phyloP scores from a whole-genome alignment of 92 coral and sea anemone species.

The Siderastrea siderea region DNA sequence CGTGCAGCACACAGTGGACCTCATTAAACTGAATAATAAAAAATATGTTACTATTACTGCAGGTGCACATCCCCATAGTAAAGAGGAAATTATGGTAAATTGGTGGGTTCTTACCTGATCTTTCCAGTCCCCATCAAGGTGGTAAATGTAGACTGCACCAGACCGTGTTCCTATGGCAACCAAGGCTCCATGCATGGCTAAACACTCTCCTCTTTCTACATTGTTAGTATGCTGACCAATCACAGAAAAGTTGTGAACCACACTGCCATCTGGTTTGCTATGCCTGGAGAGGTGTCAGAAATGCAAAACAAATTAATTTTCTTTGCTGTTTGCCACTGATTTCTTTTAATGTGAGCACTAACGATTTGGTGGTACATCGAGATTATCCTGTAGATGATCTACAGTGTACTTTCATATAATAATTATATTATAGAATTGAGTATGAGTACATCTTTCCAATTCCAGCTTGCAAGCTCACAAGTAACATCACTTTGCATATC shows the following conservation, averaged over 20 bases:
- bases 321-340: background rate
- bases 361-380: too few species aligned
- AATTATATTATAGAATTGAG: too few species aligned
- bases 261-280: background rate
- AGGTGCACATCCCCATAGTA: too few species aligned
- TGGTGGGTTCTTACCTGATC: slow-evolving; percentile 69
- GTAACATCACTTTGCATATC: too few species aligned
- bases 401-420: too few species aligned
- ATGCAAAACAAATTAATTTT: background rate
- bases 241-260: slow-evolving; percentile 57
- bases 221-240: slow-evolving; percentile 65
- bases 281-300: slow-evolving; percentile 1
- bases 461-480: too few species aligned
- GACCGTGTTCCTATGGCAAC: slow-evolving; percentile 89
- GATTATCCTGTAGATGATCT: too few species aligned
- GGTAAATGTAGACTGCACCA: slow-evolving; percentile 84
- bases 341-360: too few species aligned
- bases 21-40: slow-evolving; percentile 65
- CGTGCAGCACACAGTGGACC: slow-evolving; percentile 74
- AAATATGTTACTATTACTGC: too few species aligned
- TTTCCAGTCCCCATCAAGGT: slow-evolving; percentile 77
- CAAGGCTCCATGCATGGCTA: slow-evolving; percentile 80
- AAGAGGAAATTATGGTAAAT: too few species aligned
- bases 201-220: slow-evolving; percentile 72
- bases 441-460: too few species aligned